Evolutionary conservation across 1,140 invertebrate species (phyloP).

Genomic region (Temnothorax longispinosus): DNA sequence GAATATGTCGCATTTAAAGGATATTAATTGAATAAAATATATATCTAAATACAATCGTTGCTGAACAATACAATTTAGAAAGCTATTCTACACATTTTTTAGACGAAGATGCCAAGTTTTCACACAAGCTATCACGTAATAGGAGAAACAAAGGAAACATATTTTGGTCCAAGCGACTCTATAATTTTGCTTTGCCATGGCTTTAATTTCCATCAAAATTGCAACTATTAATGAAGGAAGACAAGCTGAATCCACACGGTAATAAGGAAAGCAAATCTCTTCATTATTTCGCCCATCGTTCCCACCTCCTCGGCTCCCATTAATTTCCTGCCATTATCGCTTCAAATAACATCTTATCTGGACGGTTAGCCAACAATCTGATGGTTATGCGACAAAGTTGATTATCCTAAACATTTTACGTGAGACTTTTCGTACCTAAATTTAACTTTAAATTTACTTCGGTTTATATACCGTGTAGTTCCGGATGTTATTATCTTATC

Average conservation of each 20-base stretch:
- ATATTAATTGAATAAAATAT: neutral
- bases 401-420: constrained; percentile 50
- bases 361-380: constrained; percentile 50
- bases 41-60: neutral
- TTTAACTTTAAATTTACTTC: neutral
- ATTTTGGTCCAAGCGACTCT: neutral
- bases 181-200: constrained; percentile 16
- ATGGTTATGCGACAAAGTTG: constrained; percentile 28
- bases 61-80: too few relatives aligned
- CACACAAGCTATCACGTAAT: neutral
- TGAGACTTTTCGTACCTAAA: neutral
- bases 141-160: neutral
- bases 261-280: constrained; percentile 74
- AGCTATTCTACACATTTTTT: neutral
- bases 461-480: neutral
- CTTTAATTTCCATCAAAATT: constrained; percentile 28
- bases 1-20: neutral
- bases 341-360: constrained; percentile 61
- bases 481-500: neutral
- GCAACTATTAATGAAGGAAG: constrained; percentile 19
- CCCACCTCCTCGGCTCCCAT: constrained; percentile 35
- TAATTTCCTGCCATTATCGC: constrained; percentile 72
- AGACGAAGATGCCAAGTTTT: neutral
- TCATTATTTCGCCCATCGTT: constrained; percentile 53
- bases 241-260: constrained; percentile 50